phyloP scores from a whole-genome alignment of 2,888 invertebrate species.

The Melolontha melolontha region DNA sequence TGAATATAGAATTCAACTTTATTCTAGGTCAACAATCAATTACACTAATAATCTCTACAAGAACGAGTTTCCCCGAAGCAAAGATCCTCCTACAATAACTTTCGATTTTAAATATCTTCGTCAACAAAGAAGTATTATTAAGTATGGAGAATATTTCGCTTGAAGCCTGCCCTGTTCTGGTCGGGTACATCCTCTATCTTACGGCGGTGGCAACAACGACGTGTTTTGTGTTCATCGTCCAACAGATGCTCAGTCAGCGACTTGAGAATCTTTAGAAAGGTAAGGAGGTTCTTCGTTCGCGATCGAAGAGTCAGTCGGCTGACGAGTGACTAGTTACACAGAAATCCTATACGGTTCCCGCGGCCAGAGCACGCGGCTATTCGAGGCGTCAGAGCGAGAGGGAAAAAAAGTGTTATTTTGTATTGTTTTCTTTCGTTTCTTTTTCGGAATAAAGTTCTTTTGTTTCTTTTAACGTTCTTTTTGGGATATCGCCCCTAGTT shows the following conservation, averaged over 20 bases:
- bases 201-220: conserved; percentile 28
- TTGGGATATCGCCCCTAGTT: too few relatives aligned
- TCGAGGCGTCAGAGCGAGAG: not conserved
- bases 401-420: not conserved
- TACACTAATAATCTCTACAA: too few relatives aligned
- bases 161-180: conserved; percentile 18
- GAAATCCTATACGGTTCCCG: conserved; percentile 18
- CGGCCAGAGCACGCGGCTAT: conserved; percentile 10
- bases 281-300: conserved; percentile 38
- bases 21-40: too few relatives aligned
- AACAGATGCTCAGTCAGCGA: conserved; percentile 34
- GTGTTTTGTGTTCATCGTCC: conserved; percentile 32
- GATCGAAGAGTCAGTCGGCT: conserved; percentile 21
- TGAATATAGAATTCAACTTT: too few relatives aligned
- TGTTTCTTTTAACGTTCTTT: too few relatives aligned
- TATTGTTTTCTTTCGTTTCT: too few relatives aligned
- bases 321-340: conserved; percentile 20
- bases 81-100: not conserved
- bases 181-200: conserved; percentile 17
- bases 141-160: not conserved
- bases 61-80: too few relatives aligned
- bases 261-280: conserved; percentile 42
- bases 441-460: too few relatives aligned
- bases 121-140: too few relatives aligned
- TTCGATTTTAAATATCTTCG: conserved; percentile 5